A percentile compares a stretch with the other conserved stretches of the same genome.
phyloP scores from a whole-genome alignment of 23 tunicate species.

The Ciona savignyi region DNA sequence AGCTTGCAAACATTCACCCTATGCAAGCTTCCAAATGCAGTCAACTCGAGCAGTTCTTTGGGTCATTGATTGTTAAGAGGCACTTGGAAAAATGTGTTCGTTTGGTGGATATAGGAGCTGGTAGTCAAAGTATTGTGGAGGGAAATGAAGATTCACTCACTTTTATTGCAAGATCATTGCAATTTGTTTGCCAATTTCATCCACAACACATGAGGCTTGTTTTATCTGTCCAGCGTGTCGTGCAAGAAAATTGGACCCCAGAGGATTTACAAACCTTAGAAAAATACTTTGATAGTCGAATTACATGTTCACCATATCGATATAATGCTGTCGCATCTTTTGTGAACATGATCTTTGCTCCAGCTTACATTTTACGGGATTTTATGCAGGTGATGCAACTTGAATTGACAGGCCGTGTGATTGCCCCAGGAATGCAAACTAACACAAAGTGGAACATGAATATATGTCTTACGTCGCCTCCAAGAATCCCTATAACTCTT shows the following conservation, averaged over 20 bases:
- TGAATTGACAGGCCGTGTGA: slow-evolving; percentile 21
- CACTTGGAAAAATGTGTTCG: slow-evolving; percentile 20
- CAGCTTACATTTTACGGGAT: slow-evolving; percentile 38
- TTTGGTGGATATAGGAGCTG: background rate
- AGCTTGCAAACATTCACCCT: background rate
- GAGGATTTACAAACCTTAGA: slow-evolving; percentile 45
- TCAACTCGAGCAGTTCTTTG: slow-evolving; percentile 52
- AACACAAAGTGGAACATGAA: slow-evolving; percentile 52
- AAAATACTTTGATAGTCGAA: slow-evolving; percentile 51
- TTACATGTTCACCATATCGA: slow-evolving; percentile 45
- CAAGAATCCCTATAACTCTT: slow-evolving; percentile 23
- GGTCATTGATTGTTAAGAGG: slow-evolving; percentile 19
- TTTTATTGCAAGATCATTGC: slow-evolving; percentile 31
- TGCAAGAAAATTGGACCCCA: slow-evolving; percentile 25
- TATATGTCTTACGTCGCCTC: slow-evolving; percentile 69
- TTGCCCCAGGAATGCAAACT: background rate
- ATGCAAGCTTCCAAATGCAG: background rate
- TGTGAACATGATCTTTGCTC: slow-evolving; percentile 59
- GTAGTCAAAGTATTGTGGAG: slow-evolving; percentile 4
- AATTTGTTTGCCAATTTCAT: slow-evolving; percentile 33
- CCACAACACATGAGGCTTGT: slow-evolving; percentile 17
- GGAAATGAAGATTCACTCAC: slow-evolving; percentile 22
- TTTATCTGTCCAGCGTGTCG: background rate
- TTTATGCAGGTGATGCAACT: slow-evolving; percentile 66
- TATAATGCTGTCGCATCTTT: slow-evolving; percentile 33